Evolutionary conservation across 2,797 vertebrate species (phyloP).

Genomic region (Gymnoscopelus braueri): DNA sequence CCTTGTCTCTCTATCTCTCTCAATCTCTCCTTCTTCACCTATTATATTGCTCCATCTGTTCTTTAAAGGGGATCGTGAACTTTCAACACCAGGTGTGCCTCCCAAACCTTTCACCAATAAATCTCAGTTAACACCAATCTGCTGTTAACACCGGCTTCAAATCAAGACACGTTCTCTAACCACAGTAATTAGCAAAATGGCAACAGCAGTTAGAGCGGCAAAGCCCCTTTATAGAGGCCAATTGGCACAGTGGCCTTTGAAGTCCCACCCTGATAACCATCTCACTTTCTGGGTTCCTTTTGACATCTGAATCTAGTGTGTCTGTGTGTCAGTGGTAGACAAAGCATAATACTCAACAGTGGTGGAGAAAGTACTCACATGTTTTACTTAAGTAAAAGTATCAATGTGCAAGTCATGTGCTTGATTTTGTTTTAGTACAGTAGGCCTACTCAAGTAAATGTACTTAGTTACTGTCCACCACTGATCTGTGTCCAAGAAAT

Average conservation of each 20-base stretch:
- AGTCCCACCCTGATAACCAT: slow-evolving; percentile 40
- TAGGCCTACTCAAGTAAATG: no score
- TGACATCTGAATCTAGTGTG: slow-evolving; percentile 14
- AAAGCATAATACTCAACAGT: no score
- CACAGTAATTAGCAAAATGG: slow-evolving; percentile 47
- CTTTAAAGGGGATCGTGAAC: slow-evolving; percentile 44
- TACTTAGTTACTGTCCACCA: no score
- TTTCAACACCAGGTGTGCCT: slow-evolving; percentile 67
- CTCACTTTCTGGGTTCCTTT: slow-evolving; percentile 47
- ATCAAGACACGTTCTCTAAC: slow-evolving; percentile 51
- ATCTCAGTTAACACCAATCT: slow-evolving; percentile 48
- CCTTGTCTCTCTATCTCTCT: slow-evolving; percentile 5
- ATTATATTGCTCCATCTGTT: slow-evolving; percentile 54
- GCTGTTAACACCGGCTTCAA: slow-evolving; percentile 46
- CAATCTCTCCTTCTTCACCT: slow-evolving; percentile 7
- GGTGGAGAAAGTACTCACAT: no score
- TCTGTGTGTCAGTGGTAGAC: no score
- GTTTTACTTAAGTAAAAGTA: no score
- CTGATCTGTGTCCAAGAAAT: no score
- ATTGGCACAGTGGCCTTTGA: slow-evolving; percentile 53
- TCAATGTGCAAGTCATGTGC: no score
- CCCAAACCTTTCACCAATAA: slow-evolving; percentile 52
- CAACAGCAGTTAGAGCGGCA: slow-evolving; percentile 11
- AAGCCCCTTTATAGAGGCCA: slow-evolving; percentile 41
- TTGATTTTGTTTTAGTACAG: no score